Evolutionary conservation across 2,888 invertebrate genomes (phyloP).

Genomic region (Siphlonurus alternatus): DNA sequence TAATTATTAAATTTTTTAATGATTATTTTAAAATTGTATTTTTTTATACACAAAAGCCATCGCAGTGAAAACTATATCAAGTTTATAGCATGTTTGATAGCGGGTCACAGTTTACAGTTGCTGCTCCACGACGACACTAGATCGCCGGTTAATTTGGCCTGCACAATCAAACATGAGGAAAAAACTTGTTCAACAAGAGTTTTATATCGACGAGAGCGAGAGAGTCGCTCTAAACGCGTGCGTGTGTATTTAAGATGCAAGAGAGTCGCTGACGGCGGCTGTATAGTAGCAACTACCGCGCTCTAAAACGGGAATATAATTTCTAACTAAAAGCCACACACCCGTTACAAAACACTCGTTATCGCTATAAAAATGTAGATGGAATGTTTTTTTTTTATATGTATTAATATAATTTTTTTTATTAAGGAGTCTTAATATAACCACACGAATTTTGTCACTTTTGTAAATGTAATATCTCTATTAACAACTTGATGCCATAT

Average conservation of each 20-base stretch:
- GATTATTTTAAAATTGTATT: too few relatives aligned
- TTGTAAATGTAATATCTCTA: too few relatives aligned
- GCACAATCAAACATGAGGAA: background rate
- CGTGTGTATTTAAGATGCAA: background rate
- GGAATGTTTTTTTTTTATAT: background rate
- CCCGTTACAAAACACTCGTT: background rate
- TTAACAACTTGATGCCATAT: too few relatives aligned
- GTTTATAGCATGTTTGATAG: too few relatives aligned
- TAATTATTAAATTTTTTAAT: too few relatives aligned
- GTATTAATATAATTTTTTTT: background rate
- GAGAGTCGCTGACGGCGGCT: background rate
- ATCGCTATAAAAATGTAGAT: background rate
- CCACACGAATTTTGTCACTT: too few relatives aligned
- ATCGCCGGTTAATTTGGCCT: too few relatives aligned
- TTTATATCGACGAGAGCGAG: background rate
- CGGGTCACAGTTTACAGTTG: background rate
- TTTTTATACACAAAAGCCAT: too few relatives aligned
- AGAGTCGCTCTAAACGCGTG: too few relatives aligned
- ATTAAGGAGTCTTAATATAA: too few relatives aligned
- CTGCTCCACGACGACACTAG: too few relatives aligned
- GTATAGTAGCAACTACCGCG: background rate
- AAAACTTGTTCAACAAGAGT: background rate
- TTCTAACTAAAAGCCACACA: background rate
- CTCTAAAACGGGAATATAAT: background rate
- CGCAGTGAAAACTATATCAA: too few relatives aligned